Evolutionary conservation across 2,113 vertebrate genomes (phyloP).

Genomic region (Heloderma charlesbogerti): DNA sequence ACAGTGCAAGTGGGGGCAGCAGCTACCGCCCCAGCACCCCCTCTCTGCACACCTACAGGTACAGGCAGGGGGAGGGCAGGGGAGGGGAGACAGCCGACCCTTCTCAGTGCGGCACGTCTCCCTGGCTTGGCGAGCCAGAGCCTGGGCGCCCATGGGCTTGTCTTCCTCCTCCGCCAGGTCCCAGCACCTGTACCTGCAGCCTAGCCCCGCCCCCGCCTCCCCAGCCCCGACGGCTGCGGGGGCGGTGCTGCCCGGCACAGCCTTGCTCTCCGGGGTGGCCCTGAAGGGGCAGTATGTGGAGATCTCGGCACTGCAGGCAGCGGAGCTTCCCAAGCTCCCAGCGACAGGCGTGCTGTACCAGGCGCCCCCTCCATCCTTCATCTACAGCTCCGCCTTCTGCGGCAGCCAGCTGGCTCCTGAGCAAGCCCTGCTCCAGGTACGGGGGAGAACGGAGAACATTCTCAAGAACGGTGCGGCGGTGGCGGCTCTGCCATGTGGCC

Average conservation of each 20-base stretch:
- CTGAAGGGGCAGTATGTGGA: slow-evolving; percentile 79
- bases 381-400: slow-evolving; percentile 74
- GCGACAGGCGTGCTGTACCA: slow-evolving; percentile 72
- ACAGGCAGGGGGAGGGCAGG: background rate
- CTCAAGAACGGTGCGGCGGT: too few relatives aligned
- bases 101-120: background rate
- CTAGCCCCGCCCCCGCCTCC: slow-evolving; percentile 60
- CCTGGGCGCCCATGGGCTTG: background rate
- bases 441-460: too few relatives aligned
- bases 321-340: slow-evolving; percentile 74
- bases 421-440: slow-evolving; percentile 74
- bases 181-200: slow-evolving; percentile 69
- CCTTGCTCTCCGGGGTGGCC: slow-evolving; percentile 73
- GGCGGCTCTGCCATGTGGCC: too few relatives aligned
- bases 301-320: slow-evolving; percentile 71
- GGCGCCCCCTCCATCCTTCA: slow-evolving; percentile 72
- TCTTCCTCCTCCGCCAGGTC: slow-evolving; percentile 49
- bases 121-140: background rate
- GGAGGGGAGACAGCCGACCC: accelerated
- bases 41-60: slow-evolving; percentile 74
- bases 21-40: slow-evolving; percentile 73
- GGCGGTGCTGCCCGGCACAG: slow-evolving; percentile 15
- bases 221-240: background rate
- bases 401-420: slow-evolving; percentile 71
- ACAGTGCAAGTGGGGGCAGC: slow-evolving; percentile 49